phyloP scores from a whole-genome alignment of 1,140 invertebrate species.

The Pseudomyrmex flavicornis region DNA sequence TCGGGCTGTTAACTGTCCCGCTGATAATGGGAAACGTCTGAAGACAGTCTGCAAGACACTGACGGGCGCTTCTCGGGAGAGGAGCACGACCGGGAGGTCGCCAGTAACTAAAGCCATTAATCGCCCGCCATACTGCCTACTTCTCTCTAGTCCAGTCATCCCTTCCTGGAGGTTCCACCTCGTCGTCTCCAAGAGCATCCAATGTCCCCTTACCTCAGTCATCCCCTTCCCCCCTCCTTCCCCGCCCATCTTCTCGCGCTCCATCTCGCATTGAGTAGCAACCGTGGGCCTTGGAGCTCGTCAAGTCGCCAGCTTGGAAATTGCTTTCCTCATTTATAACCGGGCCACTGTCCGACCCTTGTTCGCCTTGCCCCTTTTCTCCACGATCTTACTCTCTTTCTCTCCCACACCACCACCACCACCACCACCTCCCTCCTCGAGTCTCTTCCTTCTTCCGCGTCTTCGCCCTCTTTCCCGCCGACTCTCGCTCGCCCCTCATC shows the following conservation, averaged over 20 bases:
- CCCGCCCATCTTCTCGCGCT: slow-evolving; percentile 56
- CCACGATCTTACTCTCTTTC: slow-evolving; percentile 57
- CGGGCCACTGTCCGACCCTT: slow-evolving; percentile 72
- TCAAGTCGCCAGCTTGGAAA: slow-evolving; percentile 80
- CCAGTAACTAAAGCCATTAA: slow-evolving; percentile 79
- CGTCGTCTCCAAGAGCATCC: slow-evolving; percentile 41
- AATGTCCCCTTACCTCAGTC: slow-evolving; percentile 37
- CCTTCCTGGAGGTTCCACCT: slow-evolving; percentile 61
- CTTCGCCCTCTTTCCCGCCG: slow-evolving; percentile 6
- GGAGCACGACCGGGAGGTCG: slow-evolving; percentile 67
- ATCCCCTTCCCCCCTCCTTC: neutral
- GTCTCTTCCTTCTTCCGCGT: slow-evolving; percentile 20
- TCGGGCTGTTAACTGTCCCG: slow-evolving; percentile 69
- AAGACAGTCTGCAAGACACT: slow-evolving; percentile 69
- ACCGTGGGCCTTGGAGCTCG: slow-evolving; percentile 69
- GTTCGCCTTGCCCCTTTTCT: slow-evolving; percentile 65
- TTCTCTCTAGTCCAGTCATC: slow-evolving; percentile 67
- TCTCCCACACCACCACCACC: neutral
- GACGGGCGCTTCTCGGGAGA: slow-evolving; percentile 63
- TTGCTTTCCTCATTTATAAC: slow-evolving; percentile 80
- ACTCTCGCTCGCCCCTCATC: slow-evolving; percentile 28
- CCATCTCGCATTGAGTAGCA: slow-evolving; percentile 68
- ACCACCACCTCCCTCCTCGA: neutral
- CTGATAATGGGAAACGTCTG: slow-evolving; percentile 71
- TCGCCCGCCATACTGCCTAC: slow-evolving; percentile 77